phyloP scores from a whole-genome alignment of 1,140 invertebrate species.

The Euura lappo region DNA sequence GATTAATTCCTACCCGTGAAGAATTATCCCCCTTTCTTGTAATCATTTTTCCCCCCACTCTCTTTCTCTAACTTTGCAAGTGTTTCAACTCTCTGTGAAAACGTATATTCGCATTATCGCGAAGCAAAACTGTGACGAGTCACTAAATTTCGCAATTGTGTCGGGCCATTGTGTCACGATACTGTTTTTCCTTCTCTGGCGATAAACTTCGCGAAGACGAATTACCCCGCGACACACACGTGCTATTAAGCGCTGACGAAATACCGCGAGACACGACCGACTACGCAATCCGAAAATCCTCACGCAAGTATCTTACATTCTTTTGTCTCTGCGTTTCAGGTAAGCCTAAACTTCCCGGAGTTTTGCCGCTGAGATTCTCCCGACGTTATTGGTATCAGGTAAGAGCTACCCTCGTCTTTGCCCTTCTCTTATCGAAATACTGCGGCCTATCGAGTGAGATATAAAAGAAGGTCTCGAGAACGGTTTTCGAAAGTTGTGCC shows the following conservation, averaged over 20 bases:
- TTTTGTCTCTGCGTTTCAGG: neutral
- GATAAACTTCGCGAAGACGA: neutral
- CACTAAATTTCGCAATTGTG: no score
- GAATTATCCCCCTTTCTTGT: neutral
- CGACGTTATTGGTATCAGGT: neutral
- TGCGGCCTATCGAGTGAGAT: no score
- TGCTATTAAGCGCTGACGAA: neutral
- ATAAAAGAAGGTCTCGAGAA: neutral
- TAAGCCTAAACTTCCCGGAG: neutral
- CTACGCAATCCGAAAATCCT: neutral
- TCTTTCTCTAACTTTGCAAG: no score
- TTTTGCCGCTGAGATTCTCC: neutral
- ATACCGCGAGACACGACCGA: neutral
- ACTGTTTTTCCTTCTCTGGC: no score
- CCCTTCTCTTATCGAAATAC: neutral
- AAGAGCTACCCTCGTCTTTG: neutral
- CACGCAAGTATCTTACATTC: neutral
- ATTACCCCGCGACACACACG: neutral
- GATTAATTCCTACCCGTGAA: neutral
- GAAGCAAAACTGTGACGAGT: no score
- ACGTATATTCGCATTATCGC: no score
- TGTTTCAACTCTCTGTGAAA: no score
- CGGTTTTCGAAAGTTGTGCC: neutral
- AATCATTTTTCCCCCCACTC: neutral
- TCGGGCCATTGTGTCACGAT: no score